phyloP scores from a whole-genome alignment of 2,113 vertebrate genomes.

The Dromaius novaehollandiae region DNA sequence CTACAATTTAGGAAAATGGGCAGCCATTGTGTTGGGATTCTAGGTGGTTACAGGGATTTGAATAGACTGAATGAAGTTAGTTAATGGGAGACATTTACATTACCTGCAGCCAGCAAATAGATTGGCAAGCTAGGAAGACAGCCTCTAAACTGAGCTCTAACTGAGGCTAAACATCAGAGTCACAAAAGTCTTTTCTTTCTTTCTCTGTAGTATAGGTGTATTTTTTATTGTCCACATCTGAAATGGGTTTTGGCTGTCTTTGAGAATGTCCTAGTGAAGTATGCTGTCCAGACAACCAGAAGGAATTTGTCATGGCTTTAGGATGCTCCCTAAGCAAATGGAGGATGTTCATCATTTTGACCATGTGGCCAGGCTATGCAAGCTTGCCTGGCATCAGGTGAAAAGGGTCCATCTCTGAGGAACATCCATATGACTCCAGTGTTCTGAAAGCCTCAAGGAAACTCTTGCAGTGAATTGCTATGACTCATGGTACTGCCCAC shows the following conservation, averaged over 20 bases:
- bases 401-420: not conserved
- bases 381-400: not conserved
- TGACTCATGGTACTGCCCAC: not conserved
- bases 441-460: not conserved
- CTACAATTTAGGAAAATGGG: not conserved
- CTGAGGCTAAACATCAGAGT: not conserved
- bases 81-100: not conserved
- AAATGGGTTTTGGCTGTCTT: not conserved
- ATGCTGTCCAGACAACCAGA: not conserved
- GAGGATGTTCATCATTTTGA: not conserved
- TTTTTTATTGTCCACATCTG: not conserved
- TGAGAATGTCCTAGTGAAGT: not conserved
- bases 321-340: not conserved
- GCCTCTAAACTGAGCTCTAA: not conserved
- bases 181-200: not conserved
- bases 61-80: not conserved
- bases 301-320: not conserved
- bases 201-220: not conserved
- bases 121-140: not conserved
- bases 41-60: not conserved
- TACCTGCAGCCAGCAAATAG: not conserved
- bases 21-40: not conserved
- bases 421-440: fast-evolving
- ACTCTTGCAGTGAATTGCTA: fast-evolving
- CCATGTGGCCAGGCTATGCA: not conserved